Evolutionary conservation across 2,888 invertebrate species (phyloP), one percentile per base, ranked within the genome.

Genomic region (Nephrotoma appendiculata): DNA sequence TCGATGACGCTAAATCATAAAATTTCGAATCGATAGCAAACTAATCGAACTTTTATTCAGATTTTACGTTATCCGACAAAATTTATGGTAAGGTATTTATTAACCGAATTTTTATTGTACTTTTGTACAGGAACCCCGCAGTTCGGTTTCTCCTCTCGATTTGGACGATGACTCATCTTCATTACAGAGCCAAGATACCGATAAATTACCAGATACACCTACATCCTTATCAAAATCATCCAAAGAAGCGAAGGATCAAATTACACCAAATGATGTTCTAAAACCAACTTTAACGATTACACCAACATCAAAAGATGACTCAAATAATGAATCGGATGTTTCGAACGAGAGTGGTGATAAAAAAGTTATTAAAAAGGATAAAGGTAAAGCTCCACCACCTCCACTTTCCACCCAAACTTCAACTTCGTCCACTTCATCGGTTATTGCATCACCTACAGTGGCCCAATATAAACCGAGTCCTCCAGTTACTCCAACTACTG

Each of bases 151-250:
- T 93, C 96, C 95, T 91, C 95, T 96, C 95, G 96, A 96, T 93
- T 94, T 96, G 94, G 97, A 96, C 95, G 97, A 97, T 96, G 97
- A 97, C 94, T 95, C 96, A 90, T 95, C 96, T 90, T 96, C 96
- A 88, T 94, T 96, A 91, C 94, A 95, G 92, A 95, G 95, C 93
- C 96, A 95, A 93, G 96, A 96, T 92, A 94, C 95, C 92, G 96
- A 96, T 92, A 97, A 96, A 93, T 89, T 91, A 90, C 91, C 91
- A 90, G 91, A 91, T 89, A 91, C 91, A 89, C 91, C 91, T 89
- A 91, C 91, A 89, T 90, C 91, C 88, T 89, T 91, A 89, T 89
- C 89, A 87, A 89, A 89, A 89, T 87, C 88, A 88, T 89, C 90
- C 88, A 90, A 90, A 89, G 91, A 91, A 89, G 90, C 90, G 87